Evolutionary conservation across 2,888 invertebrate genomes (phyloP).

Genomic region (Schizaphis graminum): DNA sequence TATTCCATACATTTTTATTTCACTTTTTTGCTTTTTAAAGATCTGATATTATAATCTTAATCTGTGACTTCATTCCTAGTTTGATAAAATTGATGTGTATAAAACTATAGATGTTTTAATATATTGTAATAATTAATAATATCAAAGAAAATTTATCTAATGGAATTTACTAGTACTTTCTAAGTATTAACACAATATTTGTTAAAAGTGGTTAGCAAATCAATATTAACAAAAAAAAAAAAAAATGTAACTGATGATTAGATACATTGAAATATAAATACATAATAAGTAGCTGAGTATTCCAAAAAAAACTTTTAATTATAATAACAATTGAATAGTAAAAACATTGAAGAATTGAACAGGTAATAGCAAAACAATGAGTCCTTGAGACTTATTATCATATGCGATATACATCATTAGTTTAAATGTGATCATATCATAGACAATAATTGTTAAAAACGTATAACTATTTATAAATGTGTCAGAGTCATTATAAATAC

Average conservation of each 20-base stretch:
- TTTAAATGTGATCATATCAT: background rate
- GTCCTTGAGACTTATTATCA: slow-evolving; percentile 44
- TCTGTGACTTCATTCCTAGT: background rate
- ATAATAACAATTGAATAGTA: background rate
- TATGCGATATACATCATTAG: background rate
- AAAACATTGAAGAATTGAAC: background rate
- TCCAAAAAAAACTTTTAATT: background rate
- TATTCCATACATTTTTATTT: background rate
- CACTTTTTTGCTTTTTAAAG: background rate
- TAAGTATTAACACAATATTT: background rate
- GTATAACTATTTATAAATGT: background rate
- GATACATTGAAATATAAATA: background rate
- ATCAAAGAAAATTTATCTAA: background rate
- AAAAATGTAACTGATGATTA: background rate
- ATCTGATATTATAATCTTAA: background rate
- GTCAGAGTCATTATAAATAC: background rate
- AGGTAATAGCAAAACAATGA: background rate
- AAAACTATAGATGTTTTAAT: background rate
- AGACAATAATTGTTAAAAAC: background rate
- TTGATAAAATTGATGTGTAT: background rate
- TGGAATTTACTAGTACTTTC: background rate
- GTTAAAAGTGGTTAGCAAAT: background rate
- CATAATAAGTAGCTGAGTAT: background rate
- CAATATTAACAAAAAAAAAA: background rate
- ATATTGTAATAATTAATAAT: background rate